Base-by-base conservation (phyloP, 2,888 invertebrate species). In the Sminthurinus aureus region DNA sequence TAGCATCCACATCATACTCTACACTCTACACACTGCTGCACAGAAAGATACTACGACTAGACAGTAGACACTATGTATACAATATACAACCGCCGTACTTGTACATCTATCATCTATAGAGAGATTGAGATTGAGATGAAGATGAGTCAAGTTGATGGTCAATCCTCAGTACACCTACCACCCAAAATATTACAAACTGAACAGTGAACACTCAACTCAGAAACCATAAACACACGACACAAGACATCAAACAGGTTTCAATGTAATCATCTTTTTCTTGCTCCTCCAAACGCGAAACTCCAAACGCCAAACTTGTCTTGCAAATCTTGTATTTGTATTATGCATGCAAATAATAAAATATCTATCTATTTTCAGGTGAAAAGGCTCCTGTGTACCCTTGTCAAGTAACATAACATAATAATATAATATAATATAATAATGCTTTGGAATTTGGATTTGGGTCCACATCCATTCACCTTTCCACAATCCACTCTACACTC, bases 231-330 rank as follows among this genome's bases (percentile, higher is more conserved):
- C 8, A 80, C 8, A 50, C 64, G 24, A 20, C 38, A 38, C 38
- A 38, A 12, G 22, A 79, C 79, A 82, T 83, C 81, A 85, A 85
- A 85, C 81, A 85, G 84, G 85, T 85, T 85, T 83, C 81, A 20
- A 13, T 22, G 64, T 81, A 81, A 81, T 81, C 74, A 81, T 74
- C 74, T 74, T 81, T 75, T 66, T 20, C 66, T 51, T 74, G 15
- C 74, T 24, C 26, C 24, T 24, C 24, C 71, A 38, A 38, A 38
- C 38, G 1, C 38, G 3, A 38, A 38, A 38, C 38, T 38, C 38
- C 38, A 38, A 38, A 6, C 38, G 1, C 38, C 38, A 38, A 38
- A 38, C 38, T 38, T 6, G 3, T 38, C 38, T 38, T 38, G 38
- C 6, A 64, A 18, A 64, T 64, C n/a, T n/a, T 64, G n/a, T 64